Conservation (phyloP, 2,888 invertebrate species). For the Laothoe populi region DNA sequence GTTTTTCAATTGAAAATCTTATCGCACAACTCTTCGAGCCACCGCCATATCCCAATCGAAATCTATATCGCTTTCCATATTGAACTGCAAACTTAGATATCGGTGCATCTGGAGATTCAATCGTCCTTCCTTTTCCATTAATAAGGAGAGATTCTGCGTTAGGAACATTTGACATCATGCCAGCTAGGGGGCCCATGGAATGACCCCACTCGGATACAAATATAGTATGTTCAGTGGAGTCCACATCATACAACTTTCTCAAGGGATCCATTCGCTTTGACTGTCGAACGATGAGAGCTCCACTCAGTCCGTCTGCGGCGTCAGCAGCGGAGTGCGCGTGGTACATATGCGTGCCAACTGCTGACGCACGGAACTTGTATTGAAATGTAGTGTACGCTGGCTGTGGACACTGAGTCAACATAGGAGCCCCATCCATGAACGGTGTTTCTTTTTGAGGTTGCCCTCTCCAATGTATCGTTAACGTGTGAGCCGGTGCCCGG, state of each 20-base stretch:
- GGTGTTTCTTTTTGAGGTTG: constrained; percentile 88
- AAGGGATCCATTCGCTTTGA: constrained; percentile 86
- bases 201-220: constrained; percentile 90
- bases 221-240: constrained; percentile 88
- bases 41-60: constrained; percentile 87
- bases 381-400: constrained; percentile 90
- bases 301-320: constrained; percentile 88
- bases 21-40: constrained; percentile 89
- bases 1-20: constrained; percentile 87
- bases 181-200: constrained; percentile 78
- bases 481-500: constrained; percentile 88
- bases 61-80: constrained; percentile 86
- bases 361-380: constrained; percentile 90
- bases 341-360: constrained; percentile 90
- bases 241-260: constrained; percentile 87
- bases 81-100: constrained; percentile 80
- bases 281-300: constrained; percentile 88
- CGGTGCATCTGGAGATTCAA: constrained; percentile 69
- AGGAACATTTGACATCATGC: constrained; percentile 66
- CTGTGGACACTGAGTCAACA: constrained; percentile 91
- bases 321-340: constrained; percentile 90
- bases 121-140: constrained; percentile 85
- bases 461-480: constrained; percentile 93
- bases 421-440: constrained; percentile 91
- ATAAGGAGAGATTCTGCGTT: constrained; percentile 84